Conservation (phyloP, 1,140 invertebrate species). For the Elymnias hypermnestra region DNA sequence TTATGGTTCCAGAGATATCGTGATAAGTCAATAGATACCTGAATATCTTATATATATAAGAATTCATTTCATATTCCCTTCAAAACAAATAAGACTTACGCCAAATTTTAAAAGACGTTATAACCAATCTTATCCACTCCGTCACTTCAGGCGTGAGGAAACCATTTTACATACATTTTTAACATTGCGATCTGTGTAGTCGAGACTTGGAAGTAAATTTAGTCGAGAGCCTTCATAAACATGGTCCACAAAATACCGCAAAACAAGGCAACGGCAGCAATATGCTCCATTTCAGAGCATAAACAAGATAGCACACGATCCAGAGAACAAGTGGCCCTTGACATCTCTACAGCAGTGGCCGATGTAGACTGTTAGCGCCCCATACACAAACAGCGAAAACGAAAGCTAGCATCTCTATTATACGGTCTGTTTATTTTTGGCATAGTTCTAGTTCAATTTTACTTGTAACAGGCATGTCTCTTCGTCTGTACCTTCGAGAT, state of each 20-base stretch:
- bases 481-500: too few relatives aligned
- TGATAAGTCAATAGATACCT: too few relatives aligned
- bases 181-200: background rate
- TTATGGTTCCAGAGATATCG: too few relatives aligned
- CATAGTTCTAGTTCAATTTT: too few relatives aligned
- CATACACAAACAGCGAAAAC: slow-evolving; percentile 14
- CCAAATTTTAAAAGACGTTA: too few relatives aligned
- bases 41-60: too few relatives aligned
- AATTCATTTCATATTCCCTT: too few relatives aligned
- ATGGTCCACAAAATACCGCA: slow-evolving; percentile 16
- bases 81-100: too few relatives aligned
- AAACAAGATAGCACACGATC: slow-evolving; percentile 62
- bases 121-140: too few relatives aligned
- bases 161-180: background rate
- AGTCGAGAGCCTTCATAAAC: slow-evolving; percentile 10
- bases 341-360: slow-evolving; percentile 32
- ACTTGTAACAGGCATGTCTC: too few relatives aligned
- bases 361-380: slow-evolving; percentile 22
- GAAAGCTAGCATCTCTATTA: slow-evolving; percentile 3
- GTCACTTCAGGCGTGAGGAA: too few relatives aligned
- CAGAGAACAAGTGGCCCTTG: slow-evolving; percentile 40
- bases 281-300: slow-evolving; percentile 35
- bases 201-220: slow-evolving; percentile 9
- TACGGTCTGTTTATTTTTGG: too few relatives aligned
- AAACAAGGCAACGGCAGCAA: slow-evolving; percentile 24